Base-by-base conservation (phyloP, 2,797 vertebrate species). In the Dendrocincla fuliginosa region DNA sequence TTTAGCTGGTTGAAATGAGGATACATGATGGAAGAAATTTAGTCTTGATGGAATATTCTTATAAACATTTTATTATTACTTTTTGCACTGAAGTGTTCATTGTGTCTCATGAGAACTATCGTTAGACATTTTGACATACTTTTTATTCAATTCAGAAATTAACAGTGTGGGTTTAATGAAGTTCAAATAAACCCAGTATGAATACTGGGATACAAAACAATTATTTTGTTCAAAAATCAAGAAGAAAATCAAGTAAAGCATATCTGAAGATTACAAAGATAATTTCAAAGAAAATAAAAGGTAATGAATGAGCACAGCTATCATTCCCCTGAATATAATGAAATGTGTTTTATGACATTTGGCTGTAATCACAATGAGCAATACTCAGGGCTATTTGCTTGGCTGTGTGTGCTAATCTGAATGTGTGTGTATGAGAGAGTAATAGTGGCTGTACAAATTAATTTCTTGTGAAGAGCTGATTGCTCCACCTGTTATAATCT, bases 281-380 rank as follows among this genome's bases (percentile, higher is more conserved):
- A 87, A 96, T 85, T 87, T 92, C 65, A 93, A 95, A 95, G n/a
- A 67, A 96, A 97, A 96, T 71, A 95, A 57, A 65, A 68, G 28
- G 61, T 27, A 59, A 94, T 95, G 70, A 93, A 90, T 65, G 87
- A 94, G n/a, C 80, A 53, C 35, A 41, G 57, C 89, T 89, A 82
- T 41, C 27, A 85, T 95, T 95, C 91, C 87, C 81, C 20, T 71
- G 96, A 93, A 96, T 84, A 57, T 91, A 85, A 39, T 56, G 88
- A 93, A 93, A 95, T 91, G 75, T 95, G 71, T 68, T 97, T 96
- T 96, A 89, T 5, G 79, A 95, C 87, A 94, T 92, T 97, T 97
- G 96, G 84, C 92, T 95, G 82, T 96, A 97, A 98, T 97, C 97
- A 96, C 93, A 96, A 91, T 96, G 97, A 98, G 95, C 93, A 89